Percentiles rank a stretch among this genome's conserved stretches.
Conservation (phyloP, 2,888 invertebrate genomes). For the Xiphydria camelus region DNA sequence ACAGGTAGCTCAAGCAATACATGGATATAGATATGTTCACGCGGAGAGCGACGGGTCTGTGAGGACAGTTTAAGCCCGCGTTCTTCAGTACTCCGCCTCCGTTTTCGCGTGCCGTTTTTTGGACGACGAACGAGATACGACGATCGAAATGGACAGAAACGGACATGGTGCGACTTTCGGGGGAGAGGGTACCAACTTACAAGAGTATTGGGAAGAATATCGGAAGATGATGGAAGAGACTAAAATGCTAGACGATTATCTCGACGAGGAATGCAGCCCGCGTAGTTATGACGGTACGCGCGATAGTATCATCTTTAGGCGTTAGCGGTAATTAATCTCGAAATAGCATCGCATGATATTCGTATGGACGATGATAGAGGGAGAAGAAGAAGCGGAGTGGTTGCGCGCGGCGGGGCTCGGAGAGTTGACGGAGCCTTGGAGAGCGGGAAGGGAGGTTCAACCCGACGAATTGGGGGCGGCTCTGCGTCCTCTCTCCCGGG, state of each 20-base stretch:
- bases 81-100: too few relatives aligned
- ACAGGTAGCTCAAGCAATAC: too few relatives aligned
- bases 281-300: slow-evolving; percentile 48
- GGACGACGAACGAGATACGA: not conserved
- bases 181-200: slow-evolving; percentile 60
- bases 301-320: slow-evolving; percentile 3
- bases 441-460: slow-evolving; percentile 67
- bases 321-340: not conserved
- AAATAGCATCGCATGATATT: not conserved
- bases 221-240: slow-evolving; percentile 65
- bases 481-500: slow-evolving; percentile 65
- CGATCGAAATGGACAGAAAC: slow-evolving; percentile 47
- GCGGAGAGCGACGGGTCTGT: too few relatives aligned
- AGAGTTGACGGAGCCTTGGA: slow-evolving; percentile 71
- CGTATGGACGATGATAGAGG: slow-evolving; percentile 60
- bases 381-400: slow-evolving; percentile 78
- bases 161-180: slow-evolving; percentile 41
- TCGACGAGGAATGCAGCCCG: slow-evolving; percentile 64
- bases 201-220: slow-evolving; percentile 71
- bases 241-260: slow-evolving; percentile 62
- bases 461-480: slow-evolving; percentile 63
- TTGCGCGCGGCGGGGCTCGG: slow-evolving; percentile 73
- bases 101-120: too few relatives aligned
- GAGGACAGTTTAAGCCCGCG: too few relatives aligned
- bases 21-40: too few relatives aligned